Base-by-base conservation (phyloP, 2,113 vertebrate species). In the Urocitellus parryii region DNA sequence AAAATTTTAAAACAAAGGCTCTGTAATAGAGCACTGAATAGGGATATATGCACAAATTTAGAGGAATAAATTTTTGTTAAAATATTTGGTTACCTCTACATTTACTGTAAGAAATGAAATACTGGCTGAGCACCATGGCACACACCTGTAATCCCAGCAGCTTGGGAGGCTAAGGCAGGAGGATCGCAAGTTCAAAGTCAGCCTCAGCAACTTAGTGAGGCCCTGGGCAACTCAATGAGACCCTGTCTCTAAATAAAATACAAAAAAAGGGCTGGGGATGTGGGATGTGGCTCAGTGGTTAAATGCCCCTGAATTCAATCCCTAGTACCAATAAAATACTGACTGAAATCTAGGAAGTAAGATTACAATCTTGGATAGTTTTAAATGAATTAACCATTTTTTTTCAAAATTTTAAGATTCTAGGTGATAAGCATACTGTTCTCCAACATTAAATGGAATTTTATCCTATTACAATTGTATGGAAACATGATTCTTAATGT, bases 1-100 rank as follows among this genome's bases (percentile, higher is more conserved):
- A 96, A 93, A 25, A 89, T 81, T 94, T 96, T 34, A 88, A 90
- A 78, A 90, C 72, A 95, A 12, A 97, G 42, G 61, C 58, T 91
- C 68, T 45, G 13, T 34, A 81, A 90, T 61, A 29, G 76, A 81
- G 48, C 45, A 80, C 17, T 56, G n/a, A 76, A 24, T 87, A 42
- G 56, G 58, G 27, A 90, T 76, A 82, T 34, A 95, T 12, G 22
- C 18, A 88, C 22, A 58, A 86, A 90, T 85, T 91, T 51, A 91
- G 51, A 74, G 32, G 70, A 88, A 92, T 4, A 7, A 74, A 79
- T 8, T 80, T 89, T 70, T 53, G 81, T 70, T 88, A 76, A 24
- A 85, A 45, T 82, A 83, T 29, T 85, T 88, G 13, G 61, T 83
- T 88, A 56, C 42, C 56, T 90, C 92, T 91, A 68, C 48, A 93